A percentile compares a stretch with the other conserved stretches of the same genome.
Evolutionary conservation across 2,113 vertebrate genomes (phyloP).

Genomic region (Alces alces): DNA sequence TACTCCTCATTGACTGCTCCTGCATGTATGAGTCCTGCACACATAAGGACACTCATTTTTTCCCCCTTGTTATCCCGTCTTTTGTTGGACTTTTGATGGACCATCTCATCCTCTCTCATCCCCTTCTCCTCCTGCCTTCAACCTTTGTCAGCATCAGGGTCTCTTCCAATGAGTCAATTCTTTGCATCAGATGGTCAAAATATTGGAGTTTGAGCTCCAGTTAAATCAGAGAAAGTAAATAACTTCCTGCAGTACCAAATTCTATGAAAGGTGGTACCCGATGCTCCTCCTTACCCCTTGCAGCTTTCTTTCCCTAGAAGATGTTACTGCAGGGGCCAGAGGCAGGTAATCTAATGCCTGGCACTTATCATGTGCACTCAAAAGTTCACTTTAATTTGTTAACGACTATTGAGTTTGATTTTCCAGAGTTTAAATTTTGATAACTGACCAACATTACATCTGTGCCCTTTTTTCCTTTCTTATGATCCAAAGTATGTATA

Average conservation of each 20-base stretch:
- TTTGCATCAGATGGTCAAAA: not conserved
- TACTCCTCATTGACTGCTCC: not conserved
- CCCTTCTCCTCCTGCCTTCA: not conserved
- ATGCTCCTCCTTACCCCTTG: not conserved
- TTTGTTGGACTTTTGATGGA: not conserved
- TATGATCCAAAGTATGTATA: not conserved
- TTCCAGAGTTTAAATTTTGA: not conserved
- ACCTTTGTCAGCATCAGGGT: not conserved
- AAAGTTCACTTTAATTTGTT: not conserved
- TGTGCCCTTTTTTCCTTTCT: not conserved
- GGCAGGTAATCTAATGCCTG: not conserved
- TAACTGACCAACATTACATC: not conserved
- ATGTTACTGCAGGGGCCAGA: not conserved
- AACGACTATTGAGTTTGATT: not conserved
- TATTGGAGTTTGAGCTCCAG: not conserved
- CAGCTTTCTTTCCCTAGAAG: not conserved
- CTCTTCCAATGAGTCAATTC: not conserved
- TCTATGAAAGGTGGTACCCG: not conserved
- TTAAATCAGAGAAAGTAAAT: not conserved
- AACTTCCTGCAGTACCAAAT: not conserved
- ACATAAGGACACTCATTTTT: not conserved
- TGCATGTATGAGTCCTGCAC: too few relatives aligned
- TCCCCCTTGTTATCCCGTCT: not conserved
- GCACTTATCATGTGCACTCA: not conserved
- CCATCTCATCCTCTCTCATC: not conserved